Evolutionary conservation across 1,140 invertebrate species (phyloP), one percentile per base, ranked within the genome.

Genomic region (Ptiloglossa arizonensis): DNA sequence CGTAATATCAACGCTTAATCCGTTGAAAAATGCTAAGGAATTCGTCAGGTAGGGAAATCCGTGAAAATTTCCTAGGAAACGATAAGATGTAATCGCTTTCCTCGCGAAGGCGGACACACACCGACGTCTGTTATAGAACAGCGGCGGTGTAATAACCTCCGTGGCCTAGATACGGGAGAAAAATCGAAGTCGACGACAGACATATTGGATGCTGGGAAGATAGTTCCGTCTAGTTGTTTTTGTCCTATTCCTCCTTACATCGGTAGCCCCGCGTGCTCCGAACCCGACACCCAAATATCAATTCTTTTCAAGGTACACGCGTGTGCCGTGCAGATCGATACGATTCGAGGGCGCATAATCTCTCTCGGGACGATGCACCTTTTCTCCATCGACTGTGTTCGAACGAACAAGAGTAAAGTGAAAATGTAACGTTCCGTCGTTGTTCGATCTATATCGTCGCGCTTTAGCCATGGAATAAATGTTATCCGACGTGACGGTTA

Each of bases 101-200:
- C 48, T 35, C 35, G 24, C 24, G 66, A 66, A 76, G 60, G 46
- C 60, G 38, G 29, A 4, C 62, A 66, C 59, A 71, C 46, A 82
- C 24, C 35, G 54, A 11, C 35, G 74, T 79, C 74, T 63, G 69
- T 79, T 79, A 83, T 83, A 59, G 63, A 82, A 82, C 80, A 82
- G 62, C 68, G 64, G 50, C 75, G 69, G 81, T 83, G 81, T 83
- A 83, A 83, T 83, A 82, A 83, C 81, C 81, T 83, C 68, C 75
- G 80, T 83, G 81, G 69, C 81, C 81, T 50, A 83, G 80, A 83
- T 83, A 82, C 74, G 56, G 38, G 75, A 82, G 81, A 77, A 82
- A 83, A 83, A 83, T 83, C 81, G 81, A 83, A 82, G 81, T 62
- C 52, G 56, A 19, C 74, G 80, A 82, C 68, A 82, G 81, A 83